Evolutionary conservation across 2,113 vertebrate genomes (phyloP).

Genomic region (cattle (Bos taurus)): DNA sequence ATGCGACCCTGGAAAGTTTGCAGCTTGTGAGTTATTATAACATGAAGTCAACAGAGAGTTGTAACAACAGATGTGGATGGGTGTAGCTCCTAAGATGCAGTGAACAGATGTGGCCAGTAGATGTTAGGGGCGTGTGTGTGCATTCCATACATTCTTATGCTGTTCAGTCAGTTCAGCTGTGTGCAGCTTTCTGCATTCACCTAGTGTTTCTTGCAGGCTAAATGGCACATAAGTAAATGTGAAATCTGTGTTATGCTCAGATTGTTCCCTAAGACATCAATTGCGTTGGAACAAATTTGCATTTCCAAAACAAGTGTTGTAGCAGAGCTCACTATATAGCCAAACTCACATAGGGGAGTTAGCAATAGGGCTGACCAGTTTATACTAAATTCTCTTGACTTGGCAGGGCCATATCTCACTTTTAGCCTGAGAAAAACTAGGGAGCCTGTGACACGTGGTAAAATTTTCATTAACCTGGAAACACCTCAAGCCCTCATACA

Average conservation of each 20-base stretch:
- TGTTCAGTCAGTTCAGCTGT: neutral
- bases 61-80: neutral
- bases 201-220: neutral
- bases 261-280: neutral
- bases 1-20: neutral
- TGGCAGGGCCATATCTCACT: neutral
- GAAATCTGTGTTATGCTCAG: neutral
- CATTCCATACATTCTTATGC: neutral
- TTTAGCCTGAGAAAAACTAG: neutral
- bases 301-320: neutral
- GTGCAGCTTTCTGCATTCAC: neutral
- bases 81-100: neutral
- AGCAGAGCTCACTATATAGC: neutral
- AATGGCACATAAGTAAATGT: constrained; percentile 8
- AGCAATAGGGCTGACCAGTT: accelerated
- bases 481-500: neutral
- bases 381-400: neutral
- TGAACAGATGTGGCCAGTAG: no score
- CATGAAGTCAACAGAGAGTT: neutral
- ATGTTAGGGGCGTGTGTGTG: accelerated
- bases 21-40: neutral
- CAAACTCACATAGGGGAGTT: neutral
- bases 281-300: neutral
- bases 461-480: constrained; percentile 5
- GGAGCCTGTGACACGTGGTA: neutral